Evolutionary conservation across 2,888 invertebrate genomes (phyloP), one percentile per base, ranked within the genome.

Genomic region (Synergus japonicus): DNA sequence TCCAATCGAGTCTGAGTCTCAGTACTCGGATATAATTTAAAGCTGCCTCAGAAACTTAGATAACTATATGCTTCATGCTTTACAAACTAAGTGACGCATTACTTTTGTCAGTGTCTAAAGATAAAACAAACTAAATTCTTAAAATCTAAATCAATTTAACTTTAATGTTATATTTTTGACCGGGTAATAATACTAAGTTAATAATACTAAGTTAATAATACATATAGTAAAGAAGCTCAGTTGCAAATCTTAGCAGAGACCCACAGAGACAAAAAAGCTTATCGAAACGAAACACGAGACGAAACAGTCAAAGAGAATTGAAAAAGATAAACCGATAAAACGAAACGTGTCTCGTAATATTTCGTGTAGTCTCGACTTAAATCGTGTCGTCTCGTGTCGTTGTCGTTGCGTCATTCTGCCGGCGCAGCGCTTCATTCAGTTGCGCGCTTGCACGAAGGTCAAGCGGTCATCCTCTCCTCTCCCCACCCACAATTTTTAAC

Each of bases 341-440:
- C 76, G 58, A 77, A 78, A 78, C 46, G 76, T 78, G 80, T 80
- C 81, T 80, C 79, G 79, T 77, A 79, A 66, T 37, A 37, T 37
- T 37, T 79, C 73, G 79, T 77, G 77, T 82, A 78, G 76, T 78
- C 83, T 83, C 85, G 85, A 79, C 84, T 81, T 82, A 76, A 78
- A 78, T 65, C 80, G 77, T 79, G 84, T 67, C 41, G 41, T 82
- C 76, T 65, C 80, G 77, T 79, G 84, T 67, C 41, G 41, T 82
- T 76, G 79, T 82, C 78, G 79, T 82, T 90, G 88, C 90, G 90
- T 90, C 91, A 90, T 85, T 87, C 85, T 82, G 84, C 84, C 83
- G 84, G 85, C 88, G 83, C 81, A 85, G 88, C 87, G 88, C 89
- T 90, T 90, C 92, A 90, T 91, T 91, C 90, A 90, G 88, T 88